Evolutionary conservation across 2,888 invertebrate species (phyloP).

Genomic region (Melinaea menophilus): DNA sequence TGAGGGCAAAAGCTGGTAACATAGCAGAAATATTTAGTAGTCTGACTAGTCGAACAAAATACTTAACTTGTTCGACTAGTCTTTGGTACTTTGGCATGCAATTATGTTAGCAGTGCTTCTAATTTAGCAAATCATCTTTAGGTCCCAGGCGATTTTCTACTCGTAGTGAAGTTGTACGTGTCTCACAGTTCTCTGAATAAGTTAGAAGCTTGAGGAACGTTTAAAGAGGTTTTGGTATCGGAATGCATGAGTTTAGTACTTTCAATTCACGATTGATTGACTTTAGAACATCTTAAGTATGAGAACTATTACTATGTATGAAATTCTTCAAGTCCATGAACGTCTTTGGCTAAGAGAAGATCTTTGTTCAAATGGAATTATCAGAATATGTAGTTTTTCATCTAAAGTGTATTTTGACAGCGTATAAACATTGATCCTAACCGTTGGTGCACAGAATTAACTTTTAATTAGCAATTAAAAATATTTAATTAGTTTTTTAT

Average conservation of each 20-base stretch:
- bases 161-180: constrained; percentile 32
- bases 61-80: background rate
- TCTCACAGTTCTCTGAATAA: constrained; percentile 37
- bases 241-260: constrained; percentile 19
- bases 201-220: constrained; percentile 33
- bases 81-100: background rate
- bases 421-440: too few species aligned
- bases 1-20: too few species aligned
- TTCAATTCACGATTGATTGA: constrained; percentile 21
- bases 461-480: background rate
- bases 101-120: constrained; percentile 26
- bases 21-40: too few species aligned
- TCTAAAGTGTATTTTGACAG: too few species aligned
- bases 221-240: constrained; percentile 27
- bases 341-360: too few species aligned
- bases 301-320: background rate
- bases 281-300: constrained; percentile 13
- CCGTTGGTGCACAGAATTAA: too few species aligned
- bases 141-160: constrained; percentile 36
- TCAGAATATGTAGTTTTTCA: too few species aligned
- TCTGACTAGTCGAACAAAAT: background rate
- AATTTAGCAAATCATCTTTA: constrained; percentile 34
- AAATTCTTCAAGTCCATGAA: too few species aligned
- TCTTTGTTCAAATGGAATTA: too few species aligned
- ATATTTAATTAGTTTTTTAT: constrained; percentile 32